Conservation (phyloP, 2,797 vertebrate species). For the Acanthis flammea region DNA sequence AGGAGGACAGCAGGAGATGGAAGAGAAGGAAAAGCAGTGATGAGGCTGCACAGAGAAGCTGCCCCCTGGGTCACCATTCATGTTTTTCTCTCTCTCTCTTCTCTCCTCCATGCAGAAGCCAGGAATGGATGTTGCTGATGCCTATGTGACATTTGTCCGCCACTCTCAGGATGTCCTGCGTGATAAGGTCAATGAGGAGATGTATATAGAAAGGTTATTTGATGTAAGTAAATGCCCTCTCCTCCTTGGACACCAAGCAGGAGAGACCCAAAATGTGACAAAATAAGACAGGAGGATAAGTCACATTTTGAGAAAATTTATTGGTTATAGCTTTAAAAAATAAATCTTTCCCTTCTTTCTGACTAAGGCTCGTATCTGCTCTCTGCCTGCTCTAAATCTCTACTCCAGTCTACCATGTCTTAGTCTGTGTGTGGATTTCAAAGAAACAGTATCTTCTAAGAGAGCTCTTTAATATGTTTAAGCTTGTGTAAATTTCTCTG, state of each 20-base stretch:
- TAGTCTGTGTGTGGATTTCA: conserved; percentile 75
- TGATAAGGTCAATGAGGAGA: conserved; percentile 99
- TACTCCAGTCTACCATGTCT: conserved; percentile 83
- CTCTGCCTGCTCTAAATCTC: conserved; percentile 80
- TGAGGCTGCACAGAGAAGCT: background rate
- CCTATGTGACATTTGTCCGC: conserved; percentile 97
- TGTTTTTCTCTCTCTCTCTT: conserved; percentile 50
- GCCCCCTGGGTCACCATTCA: background rate
- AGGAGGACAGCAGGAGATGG: background rate
- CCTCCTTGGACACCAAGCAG: conserved; percentile 89
- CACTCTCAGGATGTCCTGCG: conserved; percentile 99
- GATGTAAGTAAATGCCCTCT: conserved; percentile 99
- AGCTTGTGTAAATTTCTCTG: conserved; percentile 60
- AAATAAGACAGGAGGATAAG: conserved; percentile 99
- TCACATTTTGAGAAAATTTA: conserved; percentile 92
- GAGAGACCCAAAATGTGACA: conserved; percentile 98
- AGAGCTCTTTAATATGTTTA: conserved; percentile 36
- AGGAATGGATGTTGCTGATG: conserved; percentile 97
- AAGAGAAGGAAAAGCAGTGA: background rate
- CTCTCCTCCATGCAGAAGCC: conserved; percentile 87
- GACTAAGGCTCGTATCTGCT: conserved; percentile 73
- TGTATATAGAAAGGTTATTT: conserved; percentile 99
- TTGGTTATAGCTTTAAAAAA: conserved; percentile 66
- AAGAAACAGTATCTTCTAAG: conserved; percentile 39
- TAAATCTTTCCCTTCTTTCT: conserved; percentile 74